Percentiles rank a stretch among this genome's conserved stretches.
phyloP scores from a whole-genome alignment of 2,113 vertebrate genomes.

The Syngnathus typhle region DNA sequence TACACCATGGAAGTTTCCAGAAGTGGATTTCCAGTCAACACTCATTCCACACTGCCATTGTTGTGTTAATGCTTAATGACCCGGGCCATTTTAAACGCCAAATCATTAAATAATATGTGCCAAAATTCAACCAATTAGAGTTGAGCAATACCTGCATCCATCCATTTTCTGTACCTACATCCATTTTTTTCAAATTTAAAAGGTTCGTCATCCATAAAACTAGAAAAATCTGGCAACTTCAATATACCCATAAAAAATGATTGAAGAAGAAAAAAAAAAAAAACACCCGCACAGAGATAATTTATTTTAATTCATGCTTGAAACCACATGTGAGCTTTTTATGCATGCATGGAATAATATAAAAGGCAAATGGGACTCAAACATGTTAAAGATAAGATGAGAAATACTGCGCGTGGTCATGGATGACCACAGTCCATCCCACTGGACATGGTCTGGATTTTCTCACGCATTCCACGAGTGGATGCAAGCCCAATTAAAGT shows the following conservation, averaged over 20 bases:
- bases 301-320: constrained; percentile 18
- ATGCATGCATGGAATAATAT: constrained; percentile 9
- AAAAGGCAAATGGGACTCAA: not conserved
- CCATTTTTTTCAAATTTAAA: no score
- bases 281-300: constrained; percentile 15
- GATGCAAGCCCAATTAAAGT: constrained; percentile 2
- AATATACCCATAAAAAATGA: constrained; percentile 1
- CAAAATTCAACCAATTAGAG: not conserved
- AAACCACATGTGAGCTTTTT: constrained; percentile 3
- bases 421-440: not conserved
- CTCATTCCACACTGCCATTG: constrained; percentile 39
- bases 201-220: not conserved
- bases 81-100: constrained; percentile 35
- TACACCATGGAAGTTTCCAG: constrained; percentile 1
- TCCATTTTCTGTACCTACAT: no score
- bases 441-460: not conserved
- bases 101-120: constrained; percentile 32
- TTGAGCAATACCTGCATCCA: no score
- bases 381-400: not conserved
- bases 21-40: constrained; percentile 9
- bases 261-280: not conserved
- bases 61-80: constrained; percentile 52
- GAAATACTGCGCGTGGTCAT: not conserved
- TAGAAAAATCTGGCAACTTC: constrained; percentile 16
- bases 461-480: not conserved